phyloP scores from a whole-genome alignment of 2,797 vertebrate species.

The Simalia tracyae region DNA sequence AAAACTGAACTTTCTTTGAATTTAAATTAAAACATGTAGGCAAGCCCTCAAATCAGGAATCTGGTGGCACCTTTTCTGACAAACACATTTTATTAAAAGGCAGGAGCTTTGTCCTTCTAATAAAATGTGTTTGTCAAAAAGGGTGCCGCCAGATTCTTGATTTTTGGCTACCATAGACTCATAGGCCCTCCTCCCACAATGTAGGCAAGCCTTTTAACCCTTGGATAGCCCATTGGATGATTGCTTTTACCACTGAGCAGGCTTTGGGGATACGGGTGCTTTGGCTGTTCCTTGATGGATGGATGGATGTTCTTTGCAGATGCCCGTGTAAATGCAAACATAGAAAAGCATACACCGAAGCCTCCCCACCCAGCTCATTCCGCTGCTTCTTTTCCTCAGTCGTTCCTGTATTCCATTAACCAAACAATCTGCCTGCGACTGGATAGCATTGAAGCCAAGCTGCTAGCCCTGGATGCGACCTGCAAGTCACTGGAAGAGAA shows the following conservation, averaged over 20 bases:
- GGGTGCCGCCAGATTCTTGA: neutral
- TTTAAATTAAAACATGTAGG: slow-evolving; percentile 34
- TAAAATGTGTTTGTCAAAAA: neutral
- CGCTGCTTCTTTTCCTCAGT: slow-evolving; percentile 71
- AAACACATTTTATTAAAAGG: no score
- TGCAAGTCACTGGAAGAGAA: slow-evolving; percentile 93
- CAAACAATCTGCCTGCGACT: slow-evolving; percentile 90
- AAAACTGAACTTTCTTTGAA: slow-evolving; percentile 1
- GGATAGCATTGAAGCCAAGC: slow-evolving; percentile 94
- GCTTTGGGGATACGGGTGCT: neutral
- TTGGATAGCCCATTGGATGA: neutral
- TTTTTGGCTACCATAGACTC: neutral
- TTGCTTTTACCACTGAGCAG: neutral
- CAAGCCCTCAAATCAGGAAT: neutral
- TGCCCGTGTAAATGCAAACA: neutral
- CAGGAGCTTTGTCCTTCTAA: neutral
- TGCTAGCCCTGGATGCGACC: slow-evolving; percentile 90
- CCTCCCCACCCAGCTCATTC: neutral
- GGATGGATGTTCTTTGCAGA: slow-evolving; percentile 10
- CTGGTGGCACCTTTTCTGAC: no score
- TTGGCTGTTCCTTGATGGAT: neutral
- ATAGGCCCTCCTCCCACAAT: neutral
- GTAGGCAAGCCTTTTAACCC: neutral
- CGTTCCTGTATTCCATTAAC: slow-evolving; percentile 90
- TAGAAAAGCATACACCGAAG: neutral